Conservation (phyloP, 2,797 vertebrate genomes). For the Darevskia mixta region DNA sequence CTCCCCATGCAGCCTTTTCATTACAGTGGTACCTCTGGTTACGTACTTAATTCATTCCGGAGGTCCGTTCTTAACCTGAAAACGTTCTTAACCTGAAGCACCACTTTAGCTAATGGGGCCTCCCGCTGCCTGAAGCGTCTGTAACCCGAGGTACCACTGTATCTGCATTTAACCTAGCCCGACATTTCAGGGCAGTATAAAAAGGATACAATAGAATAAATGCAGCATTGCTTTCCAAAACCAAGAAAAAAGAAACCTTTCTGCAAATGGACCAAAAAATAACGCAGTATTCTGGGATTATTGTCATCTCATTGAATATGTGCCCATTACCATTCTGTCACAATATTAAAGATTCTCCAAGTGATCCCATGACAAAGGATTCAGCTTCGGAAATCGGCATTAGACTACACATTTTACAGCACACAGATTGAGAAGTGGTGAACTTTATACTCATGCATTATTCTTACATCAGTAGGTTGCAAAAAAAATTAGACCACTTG, state of each 20-base stretch:
- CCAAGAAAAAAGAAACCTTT: not conserved
- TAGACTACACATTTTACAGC: not conserved
- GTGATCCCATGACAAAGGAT: not conserved
- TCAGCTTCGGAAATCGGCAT: not conserved
- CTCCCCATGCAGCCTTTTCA: not conserved
- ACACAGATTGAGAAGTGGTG: not conserved
- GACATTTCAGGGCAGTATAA: not conserved
- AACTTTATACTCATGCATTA: not conserved
- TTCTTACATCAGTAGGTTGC: not conserved
- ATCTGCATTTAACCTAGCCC: not conserved
- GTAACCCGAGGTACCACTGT: too few relatives aligned
- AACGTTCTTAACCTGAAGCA: too few relatives aligned
- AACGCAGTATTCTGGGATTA: not conserved
- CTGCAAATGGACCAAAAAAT: not conserved
- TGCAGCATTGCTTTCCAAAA: not conserved
- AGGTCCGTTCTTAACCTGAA: too few relatives aligned
- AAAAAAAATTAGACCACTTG: not conserved
- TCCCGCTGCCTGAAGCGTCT: too few relatives aligned
- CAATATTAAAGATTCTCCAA: not conserved
- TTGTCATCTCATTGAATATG: not conserved
- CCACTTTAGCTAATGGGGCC: too few relatives aligned
- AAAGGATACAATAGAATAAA: not conserved
- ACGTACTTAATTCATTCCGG: too few relatives aligned
- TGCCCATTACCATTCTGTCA: not conserved
- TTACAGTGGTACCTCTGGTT: not conserved